Base-by-base conservation (phyloP, 2,113 vertebrate genomes). In the Thalassoma bifasciatum region DNA sequence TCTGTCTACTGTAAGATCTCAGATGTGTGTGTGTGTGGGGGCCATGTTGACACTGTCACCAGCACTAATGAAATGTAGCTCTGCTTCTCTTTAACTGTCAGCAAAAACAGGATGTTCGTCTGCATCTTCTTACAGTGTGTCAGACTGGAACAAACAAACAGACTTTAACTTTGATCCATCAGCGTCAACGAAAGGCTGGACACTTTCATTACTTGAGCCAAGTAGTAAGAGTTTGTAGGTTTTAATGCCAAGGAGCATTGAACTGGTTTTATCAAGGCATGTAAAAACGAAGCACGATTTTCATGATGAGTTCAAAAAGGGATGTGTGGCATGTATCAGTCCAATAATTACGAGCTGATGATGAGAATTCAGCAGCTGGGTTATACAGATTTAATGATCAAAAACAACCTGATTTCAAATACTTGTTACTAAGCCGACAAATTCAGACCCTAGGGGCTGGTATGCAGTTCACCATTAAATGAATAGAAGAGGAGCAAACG, bases 31-130 rank as follows among this genome's bases (percentile, higher is more conserved):
- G 59, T 42, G 34, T 53, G 47, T 65, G 57, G 59, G 53, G 14
- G 51, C 17, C 40, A 16, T 56, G 46, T 58, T 67, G 8, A 66
- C 42, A 46, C 4, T 26, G 49, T 79, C 66, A 77, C 6, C 58
- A 72, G 17, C 40, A 72, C 6, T 52, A 68, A 58, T 69, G 10
- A 75, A 75, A 65, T 19, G 47, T 22, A 14, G 49, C 50, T 65
- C 51, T 70, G 54, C 30, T 51, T 72, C 70, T 64, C 81, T 70
- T 57, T 74, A 65, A 34, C 67, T 59, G 60, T 83, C 61, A 69
- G 24, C 24, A 10, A 10, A 52, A 75, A 72, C 67, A 59, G 14
- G 56, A 54, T 34, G 64, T 69, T 53, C 14, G 26, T 14, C 5
- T 42, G 4, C 9, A 49, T 81, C 66, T 57, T 13, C 2, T n/a